Base-by-base conservation (phyloP, 1,140 invertebrate species). In the Steinernema feltiae region DNA sequence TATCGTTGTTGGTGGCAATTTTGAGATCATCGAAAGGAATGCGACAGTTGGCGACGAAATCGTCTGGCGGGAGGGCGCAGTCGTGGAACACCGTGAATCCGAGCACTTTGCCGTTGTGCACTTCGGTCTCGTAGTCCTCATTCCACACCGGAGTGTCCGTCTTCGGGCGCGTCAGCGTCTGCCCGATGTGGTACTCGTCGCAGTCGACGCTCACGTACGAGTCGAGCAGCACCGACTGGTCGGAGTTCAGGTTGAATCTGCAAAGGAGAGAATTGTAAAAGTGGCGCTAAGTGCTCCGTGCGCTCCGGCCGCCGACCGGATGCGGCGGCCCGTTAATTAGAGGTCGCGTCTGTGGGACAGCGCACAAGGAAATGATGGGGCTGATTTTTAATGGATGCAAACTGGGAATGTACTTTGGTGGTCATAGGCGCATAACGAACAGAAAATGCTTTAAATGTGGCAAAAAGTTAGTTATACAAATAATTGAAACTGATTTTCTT, bases 41-140 rank as follows among this genome's bases (percentile, higher is more conserved):
- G 81, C 91, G 93, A 89, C 94, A 97, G 88, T 98, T 98, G 77
- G 97, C 96, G 75, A 99, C 95, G 90, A 99, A 99, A 87, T 95
- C 94, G 85, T 92, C 92, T 30, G 95, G 94, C 78, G 95, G 94
- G 83, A 99, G 92, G 48, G 95, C 94, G 79, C 95, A 94, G 90
- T 98, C 94, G 88, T 99, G 96, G 89, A 99, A 99, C 81, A 99
- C 94, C 31, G 96, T 98, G 83, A 99, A 91, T 76, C 93, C 94
- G 77, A 99, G 90, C 85, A 91, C 92, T 82, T 92, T 91, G 70
- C 93, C 95, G 88, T 94, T 92, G 82, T 93, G 92, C 29, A 98
- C 93, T 82, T 95, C 93, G 81, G 94, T 92, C 75, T 91, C 82
- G 73, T 86, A 85, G 53, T 86, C 84, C 87, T 97, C 95, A 87